Percentiles rank a stretch among this genome's conserved stretches.
phyloP scores from a whole-genome alignment of 2,797 vertebrate genomes.

The Trematomus bernacchii region DNA sequence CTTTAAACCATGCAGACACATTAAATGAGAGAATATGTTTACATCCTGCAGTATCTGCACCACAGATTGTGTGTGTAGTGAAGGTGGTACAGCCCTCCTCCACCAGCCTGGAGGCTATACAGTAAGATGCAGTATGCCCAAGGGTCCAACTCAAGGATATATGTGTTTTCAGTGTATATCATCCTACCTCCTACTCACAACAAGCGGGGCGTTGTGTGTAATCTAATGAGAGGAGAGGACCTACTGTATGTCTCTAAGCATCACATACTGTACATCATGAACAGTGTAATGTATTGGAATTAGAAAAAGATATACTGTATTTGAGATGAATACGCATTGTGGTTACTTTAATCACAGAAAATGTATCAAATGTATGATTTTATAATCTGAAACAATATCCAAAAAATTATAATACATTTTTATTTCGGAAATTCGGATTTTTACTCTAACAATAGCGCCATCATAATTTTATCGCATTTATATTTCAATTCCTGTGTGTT shows the following conservation, averaged over 20 bases:
- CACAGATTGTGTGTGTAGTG: neutral
- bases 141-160: slow-evolving; percentile 1
- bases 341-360: no score
- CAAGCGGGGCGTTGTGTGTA: slow-evolving; percentile 31
- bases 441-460: no score
- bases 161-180: slow-evolving; percentile 31
- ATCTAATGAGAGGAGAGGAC: slow-evolving; percentile 39
- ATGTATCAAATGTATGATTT: no score
- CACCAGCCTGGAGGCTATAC: slow-evolving; percentile 25
- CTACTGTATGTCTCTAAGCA: slow-evolving; percentile 2
- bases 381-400: no score
- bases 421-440: no score
- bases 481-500: neutral
- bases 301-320: neutral
- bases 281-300: neutral
- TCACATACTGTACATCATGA: neutral
- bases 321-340: neutral
- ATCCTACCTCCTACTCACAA: slow-evolving; percentile 31
- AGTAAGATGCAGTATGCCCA: slow-evolving; percentile 31
- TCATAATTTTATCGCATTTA: neutral
- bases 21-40: slow-evolving; percentile 1
- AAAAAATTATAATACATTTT: no score
- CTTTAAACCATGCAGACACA: slow-evolving; percentile 18
- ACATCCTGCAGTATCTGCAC: neutral
- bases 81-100: slow-evolving; percentile 29